Percentiles rank a stretch among this genome's conserved stretches.
Evolutionary conservation across 2,113 vertebrate species (phyloP).

Genomic region (Macaca mulatta): DNA sequence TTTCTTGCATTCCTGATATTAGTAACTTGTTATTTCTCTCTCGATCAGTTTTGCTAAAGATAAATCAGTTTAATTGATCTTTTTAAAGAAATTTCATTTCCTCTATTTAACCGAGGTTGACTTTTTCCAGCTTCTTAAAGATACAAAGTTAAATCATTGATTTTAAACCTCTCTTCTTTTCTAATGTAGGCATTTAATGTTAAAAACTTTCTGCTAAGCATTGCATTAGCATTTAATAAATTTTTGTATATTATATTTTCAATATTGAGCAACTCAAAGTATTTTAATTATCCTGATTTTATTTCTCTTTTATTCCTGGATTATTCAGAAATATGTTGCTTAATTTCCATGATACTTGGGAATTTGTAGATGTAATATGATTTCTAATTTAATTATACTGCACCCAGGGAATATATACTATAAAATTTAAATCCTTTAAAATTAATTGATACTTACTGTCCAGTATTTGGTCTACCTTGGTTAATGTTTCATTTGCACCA

Average conservation of each 20-base stretch:
- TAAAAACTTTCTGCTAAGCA: neutral
- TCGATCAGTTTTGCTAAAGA: neutral
- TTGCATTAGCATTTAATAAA: neutral
- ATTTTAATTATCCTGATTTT: neutral
- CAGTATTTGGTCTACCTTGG: neutral
- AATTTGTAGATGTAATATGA: neutral
- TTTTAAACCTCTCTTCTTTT: neutral
- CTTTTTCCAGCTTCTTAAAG: neutral
- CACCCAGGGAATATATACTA: neutral
- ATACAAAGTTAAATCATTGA: neutral
- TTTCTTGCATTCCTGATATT: neutral
- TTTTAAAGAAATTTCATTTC: neutral
- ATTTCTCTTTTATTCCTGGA: neutral
- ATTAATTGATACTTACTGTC: neutral
- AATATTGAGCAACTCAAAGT: neutral
- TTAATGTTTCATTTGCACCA: neutral
- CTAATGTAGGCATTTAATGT: neutral
- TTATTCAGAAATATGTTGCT: neutral
- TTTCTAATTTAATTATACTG: neutral
- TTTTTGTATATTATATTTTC: neutral
- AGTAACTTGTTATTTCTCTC: neutral
- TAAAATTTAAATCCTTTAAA: neutral
- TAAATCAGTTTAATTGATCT: neutral
- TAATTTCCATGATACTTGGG: neutral
- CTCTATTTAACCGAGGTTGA: neutral